Conservation (phyloP, 53 echinoderm and acorn worm species). For the Paracentrotus lividus region DNA sequence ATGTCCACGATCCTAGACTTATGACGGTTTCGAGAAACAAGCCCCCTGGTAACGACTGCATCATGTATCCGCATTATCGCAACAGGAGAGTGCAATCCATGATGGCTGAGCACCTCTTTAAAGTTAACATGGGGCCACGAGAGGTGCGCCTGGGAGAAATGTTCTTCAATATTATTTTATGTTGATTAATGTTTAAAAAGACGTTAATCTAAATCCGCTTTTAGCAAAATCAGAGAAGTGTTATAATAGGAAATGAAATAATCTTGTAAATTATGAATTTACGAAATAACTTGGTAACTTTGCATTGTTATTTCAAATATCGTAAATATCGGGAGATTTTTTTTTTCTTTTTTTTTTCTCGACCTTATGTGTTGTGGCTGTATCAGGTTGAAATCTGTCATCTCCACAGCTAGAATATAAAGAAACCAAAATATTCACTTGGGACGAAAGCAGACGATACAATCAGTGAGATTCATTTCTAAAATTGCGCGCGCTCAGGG, state of each 20-base stretch:
- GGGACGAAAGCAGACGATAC: neutral
- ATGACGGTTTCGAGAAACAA: too few species aligned
- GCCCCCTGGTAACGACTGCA: neutral
- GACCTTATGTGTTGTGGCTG: neutral
- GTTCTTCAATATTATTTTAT: too few species aligned
- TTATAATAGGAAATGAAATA: neutral
- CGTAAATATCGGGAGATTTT: neutral
- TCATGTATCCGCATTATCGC: neutral
- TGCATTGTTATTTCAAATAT: neutral
- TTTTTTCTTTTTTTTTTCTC: neutral
- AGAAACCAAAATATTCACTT: neutral
- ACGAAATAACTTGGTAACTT: too few species aligned
- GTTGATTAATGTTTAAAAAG: too few species aligned
- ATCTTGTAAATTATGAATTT: neutral
- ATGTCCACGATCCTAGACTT: too few species aligned
- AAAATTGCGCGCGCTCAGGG: constrained; percentile 8
- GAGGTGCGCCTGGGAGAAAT: neutral
- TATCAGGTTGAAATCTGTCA: too few species aligned
- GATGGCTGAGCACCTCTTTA: neutral
- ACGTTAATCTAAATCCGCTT: too few species aligned
- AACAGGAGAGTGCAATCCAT: neutral
- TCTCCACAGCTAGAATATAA: neutral
- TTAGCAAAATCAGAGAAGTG: too few species aligned
- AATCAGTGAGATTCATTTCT: constrained; percentile 36
- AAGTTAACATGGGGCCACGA: neutral